Percentiles rank a stretch among this genome's conserved stretches.
Evolutionary conservation across 2,797 vertebrate species (phyloP).

Genomic region (Pangasius djambal): DNA sequence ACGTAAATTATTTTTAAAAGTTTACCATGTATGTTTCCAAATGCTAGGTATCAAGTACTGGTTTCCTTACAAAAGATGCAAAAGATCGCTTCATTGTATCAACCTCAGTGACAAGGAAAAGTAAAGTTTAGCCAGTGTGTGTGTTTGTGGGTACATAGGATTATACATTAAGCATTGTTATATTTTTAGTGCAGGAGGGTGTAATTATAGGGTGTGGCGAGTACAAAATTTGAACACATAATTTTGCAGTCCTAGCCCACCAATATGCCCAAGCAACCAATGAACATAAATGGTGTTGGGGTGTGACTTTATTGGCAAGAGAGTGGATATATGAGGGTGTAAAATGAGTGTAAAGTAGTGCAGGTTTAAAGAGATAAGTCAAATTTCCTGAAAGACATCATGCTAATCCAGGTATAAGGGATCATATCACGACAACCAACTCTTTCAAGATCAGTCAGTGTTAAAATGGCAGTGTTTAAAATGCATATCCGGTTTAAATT

Average conservation of each 20-base stretch:
- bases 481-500: background rate
- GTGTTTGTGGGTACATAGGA: background rate
- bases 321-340: background rate
- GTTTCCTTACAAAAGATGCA: background rate
- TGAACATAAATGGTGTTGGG: background rate
- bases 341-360: background rate
- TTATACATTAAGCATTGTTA: background rate
- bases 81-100: background rate
- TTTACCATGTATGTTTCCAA: background rate
- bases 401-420: background rate
- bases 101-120: background rate
- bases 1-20: background rate
- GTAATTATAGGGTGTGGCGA: background rate
- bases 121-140: background rate
- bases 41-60: background rate
- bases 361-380: background rate
- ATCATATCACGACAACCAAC: background rate
- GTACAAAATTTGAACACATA: background rate
- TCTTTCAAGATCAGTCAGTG: background rate
- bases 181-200: background rate
- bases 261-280: conserved; percentile 1
- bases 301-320: background rate
- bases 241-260: background rate
- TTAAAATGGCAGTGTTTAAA: background rate
- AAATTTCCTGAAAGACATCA: background rate